Evolutionary conservation across 2,113 vertebrate genomes (phyloP).

Genomic region (Stigmatopora argus): DNA sequence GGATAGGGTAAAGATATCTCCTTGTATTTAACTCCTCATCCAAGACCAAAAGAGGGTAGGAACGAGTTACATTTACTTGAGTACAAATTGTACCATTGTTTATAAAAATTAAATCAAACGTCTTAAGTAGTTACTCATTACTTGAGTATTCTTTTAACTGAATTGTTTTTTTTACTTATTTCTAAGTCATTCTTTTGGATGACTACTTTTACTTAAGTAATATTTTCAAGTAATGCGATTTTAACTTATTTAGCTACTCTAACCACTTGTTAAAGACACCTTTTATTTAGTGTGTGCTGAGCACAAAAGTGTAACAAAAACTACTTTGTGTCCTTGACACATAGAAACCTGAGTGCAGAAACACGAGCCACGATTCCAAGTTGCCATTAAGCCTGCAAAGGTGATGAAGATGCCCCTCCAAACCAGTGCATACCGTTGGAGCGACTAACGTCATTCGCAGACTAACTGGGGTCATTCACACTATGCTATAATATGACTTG

Average conservation of each 20-base stretch:
- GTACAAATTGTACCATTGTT: too few relatives aligned
- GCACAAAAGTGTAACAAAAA: constrained; percentile 26
- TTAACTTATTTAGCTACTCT: too few relatives aligned
- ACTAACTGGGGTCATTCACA: constrained; percentile 52
- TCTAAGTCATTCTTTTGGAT: too few relatives aligned
- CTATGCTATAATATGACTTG: constrained; percentile 56
- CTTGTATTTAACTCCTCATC: neutral
- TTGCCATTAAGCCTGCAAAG: constrained; percentile 55
- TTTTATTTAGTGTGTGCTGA: neutral
- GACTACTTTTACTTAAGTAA: too few relatives aligned
- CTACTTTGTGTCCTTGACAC: constrained; percentile 48
- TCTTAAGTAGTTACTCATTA: too few relatives aligned
- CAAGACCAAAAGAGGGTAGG: too few relatives aligned
- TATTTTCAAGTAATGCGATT: too few relatives aligned
- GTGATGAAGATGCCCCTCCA: constrained; percentile 60
- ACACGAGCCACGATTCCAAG: constrained; percentile 57
- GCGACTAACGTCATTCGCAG: constrained; percentile 43
- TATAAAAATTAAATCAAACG: too few relatives aligned
- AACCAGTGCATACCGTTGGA: constrained; percentile 38
- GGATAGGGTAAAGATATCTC: constrained; percentile 16
- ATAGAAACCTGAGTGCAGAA: constrained; percentile 55
- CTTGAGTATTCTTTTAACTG: too few relatives aligned
- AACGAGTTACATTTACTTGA: too few relatives aligned
- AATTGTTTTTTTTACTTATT: too few relatives aligned
- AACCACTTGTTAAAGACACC: neutral